Percentiles rank a stretch among this genome's conserved stretches.
These are phyloP conservation scores for Epistrophe grossulariae DNA, from an alignment of 2,888 invertebrate genomes.

Conservation along the genomic window DNA sequence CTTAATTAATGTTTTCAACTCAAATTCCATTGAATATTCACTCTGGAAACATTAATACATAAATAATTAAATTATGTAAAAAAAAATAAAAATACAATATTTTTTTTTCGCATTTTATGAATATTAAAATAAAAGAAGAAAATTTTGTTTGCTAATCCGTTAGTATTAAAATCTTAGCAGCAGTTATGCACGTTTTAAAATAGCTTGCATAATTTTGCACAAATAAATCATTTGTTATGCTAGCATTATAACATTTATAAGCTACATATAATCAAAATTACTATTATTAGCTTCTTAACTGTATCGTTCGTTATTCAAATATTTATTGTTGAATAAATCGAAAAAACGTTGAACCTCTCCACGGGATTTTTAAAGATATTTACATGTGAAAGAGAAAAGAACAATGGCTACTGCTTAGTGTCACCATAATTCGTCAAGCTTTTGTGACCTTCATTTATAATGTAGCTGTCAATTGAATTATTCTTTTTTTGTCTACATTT, in stretches of 20 bases:
- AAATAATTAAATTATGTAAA: not conserved
- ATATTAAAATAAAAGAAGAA: slow-evolving; percentile 2
- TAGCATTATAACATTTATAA: not conserved
- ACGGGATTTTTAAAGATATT: not conserved
- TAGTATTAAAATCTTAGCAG: not conserved
- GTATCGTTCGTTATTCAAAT: not conserved
- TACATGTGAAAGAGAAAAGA: slow-evolving; percentile 10
- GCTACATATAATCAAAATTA: not conserved
- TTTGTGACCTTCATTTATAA: slow-evolving; percentile 9
- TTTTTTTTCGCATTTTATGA: not conserved
- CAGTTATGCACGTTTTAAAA: not conserved
- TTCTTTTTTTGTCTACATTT: no score
- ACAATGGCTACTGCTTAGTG: not conserved
- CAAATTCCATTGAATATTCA: not conserved
- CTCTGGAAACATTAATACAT: not conserved
- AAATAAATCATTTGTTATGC: slow-evolving; percentile 19
- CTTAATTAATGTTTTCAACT: not conserved
- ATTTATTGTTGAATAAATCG: slow-evolving; percentile 18
- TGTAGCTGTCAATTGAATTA: not conserved
- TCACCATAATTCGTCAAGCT: slow-evolving; percentile 6
- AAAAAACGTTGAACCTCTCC: slow-evolving; percentile 5
- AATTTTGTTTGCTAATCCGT: slow-evolving; percentile 4
- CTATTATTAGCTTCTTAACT: slow-evolving; percentile 24
- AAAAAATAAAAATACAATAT: not conserved
- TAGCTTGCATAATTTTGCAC: slow-evolving; percentile 16